phyloP scores from a whole-genome alignment of 2,797 vertebrate species.

The Ceryle rudis region DNA sequence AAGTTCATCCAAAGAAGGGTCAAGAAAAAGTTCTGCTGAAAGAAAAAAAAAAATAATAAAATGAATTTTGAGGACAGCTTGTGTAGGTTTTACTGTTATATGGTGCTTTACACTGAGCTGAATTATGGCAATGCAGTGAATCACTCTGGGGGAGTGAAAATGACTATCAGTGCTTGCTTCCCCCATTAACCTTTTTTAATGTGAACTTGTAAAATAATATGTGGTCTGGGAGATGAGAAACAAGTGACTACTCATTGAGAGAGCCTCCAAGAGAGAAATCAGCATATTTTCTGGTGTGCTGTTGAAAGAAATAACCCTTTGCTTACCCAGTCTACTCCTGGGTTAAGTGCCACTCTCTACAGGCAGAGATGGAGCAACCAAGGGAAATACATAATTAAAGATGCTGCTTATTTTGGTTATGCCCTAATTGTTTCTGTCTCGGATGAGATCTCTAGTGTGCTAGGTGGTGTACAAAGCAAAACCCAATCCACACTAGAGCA shows the following conservation, averaged over 20 bases:
- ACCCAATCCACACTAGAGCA: background rate
- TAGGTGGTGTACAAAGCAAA: background rate
- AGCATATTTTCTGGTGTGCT: background rate
- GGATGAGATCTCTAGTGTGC: background rate
- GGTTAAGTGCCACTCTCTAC: background rate
- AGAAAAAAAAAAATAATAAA: background rate
- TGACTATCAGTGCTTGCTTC: slow-evolving; percentile 21
- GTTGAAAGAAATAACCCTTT: background rate
- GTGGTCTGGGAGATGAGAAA: slow-evolving; percentile 5
- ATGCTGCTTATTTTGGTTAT: background rate
- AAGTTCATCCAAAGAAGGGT: slow-evolving; percentile 45
- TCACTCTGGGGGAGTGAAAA: slow-evolving; percentile 26
- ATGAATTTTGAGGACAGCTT: background rate
- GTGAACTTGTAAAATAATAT: slow-evolving; percentile 41
- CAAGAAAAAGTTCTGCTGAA: background rate
- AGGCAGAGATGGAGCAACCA: background rate
- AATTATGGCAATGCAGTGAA: background rate
- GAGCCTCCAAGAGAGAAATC: background rate
- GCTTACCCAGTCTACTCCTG: background rate
- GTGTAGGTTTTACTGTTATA: background rate
- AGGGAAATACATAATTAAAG: background rate
- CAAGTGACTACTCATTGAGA: background rate
- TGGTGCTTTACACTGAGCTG: background rate
- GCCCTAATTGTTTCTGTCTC: background rate
- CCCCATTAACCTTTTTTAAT: slow-evolving; percentile 47